These are phyloP conservation scores for Drosophila elegans DNA, from an alignment of 1,140 invertebrate species.

Conservation along the genomic window DNA sequence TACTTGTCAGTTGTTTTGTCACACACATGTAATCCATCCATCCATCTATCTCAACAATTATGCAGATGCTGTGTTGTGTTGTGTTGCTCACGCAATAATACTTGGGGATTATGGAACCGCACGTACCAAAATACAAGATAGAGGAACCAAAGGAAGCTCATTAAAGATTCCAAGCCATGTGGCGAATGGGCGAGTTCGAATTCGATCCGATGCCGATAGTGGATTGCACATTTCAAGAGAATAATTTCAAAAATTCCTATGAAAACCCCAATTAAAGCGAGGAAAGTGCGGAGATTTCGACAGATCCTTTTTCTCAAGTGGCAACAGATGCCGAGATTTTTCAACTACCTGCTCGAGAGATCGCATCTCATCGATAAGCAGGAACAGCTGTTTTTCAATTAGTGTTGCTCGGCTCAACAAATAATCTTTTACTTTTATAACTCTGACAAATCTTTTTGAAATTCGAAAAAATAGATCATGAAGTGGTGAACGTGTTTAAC, in stretches of 20 bases:
- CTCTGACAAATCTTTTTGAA: slow-evolving; percentile 6
- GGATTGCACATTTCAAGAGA: slow-evolving; percentile 26
- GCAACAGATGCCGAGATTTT: slow-evolving; percentile 39
- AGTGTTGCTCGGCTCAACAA: slow-evolving; percentile 29
- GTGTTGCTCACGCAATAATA: slow-evolving; percentile 35
- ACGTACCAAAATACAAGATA: slow-evolving; percentile 33
- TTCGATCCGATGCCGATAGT: slow-evolving; percentile 19
- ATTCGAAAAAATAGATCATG: slow-evolving; percentile 7
- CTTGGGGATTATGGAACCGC: slow-evolving; percentile 41
- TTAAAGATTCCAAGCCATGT: slow-evolving; percentile 28
- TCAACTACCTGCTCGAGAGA: slow-evolving; percentile 36
- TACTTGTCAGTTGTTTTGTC: slow-evolving; percentile 31
- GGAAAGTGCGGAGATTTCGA: slow-evolving; percentile 26
- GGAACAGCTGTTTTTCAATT: slow-evolving; percentile 41
- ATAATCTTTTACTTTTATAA: slow-evolving; percentile 19
- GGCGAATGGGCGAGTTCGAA: slow-evolving; percentile 28
- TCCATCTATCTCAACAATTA: slow-evolving; percentile 31
- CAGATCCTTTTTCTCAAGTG: slow-evolving; percentile 47
- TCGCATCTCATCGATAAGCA: slow-evolving; percentile 16
- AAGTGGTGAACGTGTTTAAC: slow-evolving; percentile 59
- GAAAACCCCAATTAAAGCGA: slow-evolving; percentile 34
- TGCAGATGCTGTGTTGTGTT: slow-evolving; percentile 12
- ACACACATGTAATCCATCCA: slow-evolving; percentile 41
- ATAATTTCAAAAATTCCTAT: slow-evolving; percentile 25
- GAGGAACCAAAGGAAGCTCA: slow-evolving; percentile 15